Evolutionary conservation across 2,797 vertebrate genomes (phyloP).

Genomic region (Zalophus californianus): DNA sequence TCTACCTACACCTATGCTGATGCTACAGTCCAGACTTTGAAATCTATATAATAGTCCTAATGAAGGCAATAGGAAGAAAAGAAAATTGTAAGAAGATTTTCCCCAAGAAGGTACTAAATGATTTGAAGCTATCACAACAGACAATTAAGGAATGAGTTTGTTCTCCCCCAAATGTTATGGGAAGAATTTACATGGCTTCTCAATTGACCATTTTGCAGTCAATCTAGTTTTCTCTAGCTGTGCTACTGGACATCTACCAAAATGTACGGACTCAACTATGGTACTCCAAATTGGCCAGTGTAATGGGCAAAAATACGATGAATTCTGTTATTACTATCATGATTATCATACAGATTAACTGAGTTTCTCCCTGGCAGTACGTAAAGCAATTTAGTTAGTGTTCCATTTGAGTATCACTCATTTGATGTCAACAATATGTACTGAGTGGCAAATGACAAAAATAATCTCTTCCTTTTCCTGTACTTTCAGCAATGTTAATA

Average conservation of each 20-base stretch:
- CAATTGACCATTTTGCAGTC: not conserved
- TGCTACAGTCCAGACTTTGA: not conserved
- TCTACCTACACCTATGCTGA: not conserved
- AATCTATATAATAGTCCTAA: not conserved
- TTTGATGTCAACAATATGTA: constrained; percentile 48
- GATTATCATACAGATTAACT: constrained; percentile 3
- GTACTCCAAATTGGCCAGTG: not conserved
- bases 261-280: constrained; percentile 13
- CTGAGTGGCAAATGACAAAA: constrained; percentile 28
- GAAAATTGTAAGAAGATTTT: not conserved
- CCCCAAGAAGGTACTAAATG: not conserved
- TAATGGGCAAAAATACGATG: constrained; percentile 46
- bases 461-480: not conserved
- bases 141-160: constrained; percentile 48
- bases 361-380: not conserved
- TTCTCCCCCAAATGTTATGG: not conserved
- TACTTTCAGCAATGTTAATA: not conserved
- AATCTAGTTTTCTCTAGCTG: constrained; percentile 33
- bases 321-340: not conserved
- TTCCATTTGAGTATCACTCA: not conserved
- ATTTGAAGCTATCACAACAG: constrained; percentile 6
- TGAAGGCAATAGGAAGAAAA: not conserved
- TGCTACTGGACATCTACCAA: not conserved
- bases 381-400: not conserved
- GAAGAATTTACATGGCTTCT: constrained; percentile 19